phyloP scores from a whole-genome alignment of 2,113 vertebrate species.

The Serinus canaria region DNA sequence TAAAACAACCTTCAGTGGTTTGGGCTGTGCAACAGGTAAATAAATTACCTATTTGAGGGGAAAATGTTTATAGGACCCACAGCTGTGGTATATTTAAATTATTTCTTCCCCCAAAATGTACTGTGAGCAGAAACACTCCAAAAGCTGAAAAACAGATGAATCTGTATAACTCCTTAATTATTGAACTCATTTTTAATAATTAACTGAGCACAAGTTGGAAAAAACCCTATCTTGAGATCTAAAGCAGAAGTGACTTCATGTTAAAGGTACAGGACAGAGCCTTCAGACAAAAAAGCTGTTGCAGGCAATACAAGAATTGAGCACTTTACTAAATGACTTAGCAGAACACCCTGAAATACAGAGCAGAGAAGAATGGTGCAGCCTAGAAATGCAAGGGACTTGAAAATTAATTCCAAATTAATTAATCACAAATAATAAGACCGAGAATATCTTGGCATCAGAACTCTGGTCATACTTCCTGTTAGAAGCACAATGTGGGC shows the following conservation, averaged over 20 bases:
- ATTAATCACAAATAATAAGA: not conserved
- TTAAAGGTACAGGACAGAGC: not conserved
- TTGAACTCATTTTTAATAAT: slow-evolving; percentile 60
- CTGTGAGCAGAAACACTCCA: slow-evolving; percentile 9
- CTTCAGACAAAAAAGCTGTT: not conserved
- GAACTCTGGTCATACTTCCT: not conserved
- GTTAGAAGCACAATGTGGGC: not conserved
- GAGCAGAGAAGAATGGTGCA: not conserved
- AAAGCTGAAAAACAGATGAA: slow-evolving; percentile 60
- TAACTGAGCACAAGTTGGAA: not conserved
- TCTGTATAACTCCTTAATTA: slow-evolving; percentile 48
- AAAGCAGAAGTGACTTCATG: slow-evolving; percentile 4
- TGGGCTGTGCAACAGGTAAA: not conserved
- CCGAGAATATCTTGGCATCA: not conserved
- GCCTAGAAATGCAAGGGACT: not conserved
- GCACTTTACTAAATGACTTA: not conserved
- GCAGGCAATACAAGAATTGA: not conserved
- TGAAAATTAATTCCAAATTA: not conserved
- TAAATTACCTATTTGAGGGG: not conserved
- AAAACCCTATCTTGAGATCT: not conserved
- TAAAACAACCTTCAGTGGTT: not conserved
- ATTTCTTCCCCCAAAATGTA: not conserved
- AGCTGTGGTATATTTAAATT: not conserved
- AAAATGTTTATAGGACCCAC: not conserved
- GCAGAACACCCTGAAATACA: not conserved